Evolutionary conservation across 1,140 invertebrate genomes (phyloP), one percentile per base, ranked within the genome.

Genomic region (Drosophila saltans): DNA sequence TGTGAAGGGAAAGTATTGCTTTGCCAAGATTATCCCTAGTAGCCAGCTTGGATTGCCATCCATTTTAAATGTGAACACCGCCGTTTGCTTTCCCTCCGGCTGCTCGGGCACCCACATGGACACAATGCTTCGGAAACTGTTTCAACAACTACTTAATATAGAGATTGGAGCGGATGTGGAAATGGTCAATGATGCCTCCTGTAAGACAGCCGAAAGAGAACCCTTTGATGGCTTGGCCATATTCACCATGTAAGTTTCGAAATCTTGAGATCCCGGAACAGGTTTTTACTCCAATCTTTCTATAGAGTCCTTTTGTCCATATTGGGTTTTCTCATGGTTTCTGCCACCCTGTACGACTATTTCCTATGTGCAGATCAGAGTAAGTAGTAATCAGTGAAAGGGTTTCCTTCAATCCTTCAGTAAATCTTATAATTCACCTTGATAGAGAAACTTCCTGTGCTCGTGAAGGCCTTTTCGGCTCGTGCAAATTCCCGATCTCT

Each of bases 311-410:
- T 88, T 2, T 43, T 88, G 0, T 80, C 71, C 0, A 36, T 75
- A 7, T 57, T 88, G 28, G 60, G 30, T 10, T 61, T 7, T 0
- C 21, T 83, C 1, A 57, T 77, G 8, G 1, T 63, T 1, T 30
- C 78, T 9, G 39, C 77, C 40, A 89, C 84, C 0, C 9, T 88
- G 1, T 78, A 41, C 5, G 84, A 88, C 36, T 88, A 89, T 33
- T 60, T 73, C 3, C 9, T 73, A 2, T 36, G 28, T 40, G 4
- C 33, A 28, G 64, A 78, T 66, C 41, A 75, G 16, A 41, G 76
- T 88, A 16, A 80, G 79, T 74, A 30, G 3, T 2, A 4, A 30
- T 30, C 4, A 30, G 28, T 30, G 28, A 2, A 2, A 30, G 28
- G 4, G 28, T 30, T 30, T 30, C 28, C 28, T 30, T 40, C 2